Evolutionary conservation across 2,888 invertebrate species (phyloP), one percentile per base, ranked within the genome.

Genomic region (Caenorhabditis plicata): DNA sequence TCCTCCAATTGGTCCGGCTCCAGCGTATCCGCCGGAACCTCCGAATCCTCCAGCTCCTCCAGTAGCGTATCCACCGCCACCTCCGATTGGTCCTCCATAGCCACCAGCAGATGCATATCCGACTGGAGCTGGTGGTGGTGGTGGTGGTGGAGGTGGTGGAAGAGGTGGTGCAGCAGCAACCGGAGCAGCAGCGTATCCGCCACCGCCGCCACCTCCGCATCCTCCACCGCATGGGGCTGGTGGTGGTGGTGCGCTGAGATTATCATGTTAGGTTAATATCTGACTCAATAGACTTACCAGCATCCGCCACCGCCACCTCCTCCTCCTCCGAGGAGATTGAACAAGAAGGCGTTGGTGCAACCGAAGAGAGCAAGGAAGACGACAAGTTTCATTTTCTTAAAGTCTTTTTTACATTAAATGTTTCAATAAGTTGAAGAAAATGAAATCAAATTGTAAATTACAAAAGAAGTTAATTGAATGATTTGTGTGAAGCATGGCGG

Each of bases 221-320:
- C n/a, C n/a, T n/a, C n/a, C n/a, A n/a, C n/a, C n/a, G 22, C 25
- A 32, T 23, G 48, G n/a, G n/a, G 53, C 25, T 47, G 44, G 46
- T 57, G 58, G 55, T 40, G 55, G 45, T 48, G 54, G 55, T 40
- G 55, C n/a, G 55, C 23, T 49, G 32, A 17, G 50, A 39, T n/a
- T 46, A 55, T 20, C 27, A 38, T 29, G 58, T 43, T 36, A 48
- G 60, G 23, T 54, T 50, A 17, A 42, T n/a, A n/a, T n/a, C n/a
- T n/a, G n/a, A n/a, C n/a, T n/a, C n/a, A n/a, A n/a, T n/a, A n/a
- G n/a, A n/a, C n/a, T 25, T 32, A 25, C 13, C 45, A 45, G 23
- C 36, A 35, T 8, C 19, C 40, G 15, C 44, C 44, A 2, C 44
- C 44, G 20, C 45, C 45, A 11, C 45, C 45, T 11, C 45, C 45